phyloP scores from a whole-genome alignment of 2,888 invertebrate genomes.

The Tubulanus polymorphus region DNA sequence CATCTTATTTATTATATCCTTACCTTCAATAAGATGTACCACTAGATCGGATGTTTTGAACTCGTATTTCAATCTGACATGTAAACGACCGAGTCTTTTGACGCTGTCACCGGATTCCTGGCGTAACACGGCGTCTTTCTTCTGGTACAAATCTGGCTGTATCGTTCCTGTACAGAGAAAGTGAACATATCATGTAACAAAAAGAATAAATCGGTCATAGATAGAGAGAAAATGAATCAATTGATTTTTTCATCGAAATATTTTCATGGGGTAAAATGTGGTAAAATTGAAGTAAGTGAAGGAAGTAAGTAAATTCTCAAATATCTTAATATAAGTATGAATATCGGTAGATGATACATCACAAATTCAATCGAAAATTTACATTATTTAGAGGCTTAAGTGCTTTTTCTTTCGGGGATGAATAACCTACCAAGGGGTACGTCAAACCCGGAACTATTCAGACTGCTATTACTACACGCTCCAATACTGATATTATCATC shows the following conservation, averaged over 20 bases:
- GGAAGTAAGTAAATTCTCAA: no score
- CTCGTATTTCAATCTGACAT: slow-evolving; percentile 81
- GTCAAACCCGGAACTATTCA: slow-evolving; percentile 38
- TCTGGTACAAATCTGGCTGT: slow-evolving; percentile 80
- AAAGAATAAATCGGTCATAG: not conserved
- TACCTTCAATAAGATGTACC: slow-evolving; percentile 88
- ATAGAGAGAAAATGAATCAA: no score
- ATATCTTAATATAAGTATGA: not conserved
- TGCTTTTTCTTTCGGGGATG: not conserved
- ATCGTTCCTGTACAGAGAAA: slow-evolving; percentile 63
- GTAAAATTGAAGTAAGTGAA: no score
- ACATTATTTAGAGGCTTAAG: no score
- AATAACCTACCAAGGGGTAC: slow-evolving; percentile 34
- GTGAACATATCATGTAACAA: not conserved
- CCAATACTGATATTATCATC: slow-evolving; percentile 43
- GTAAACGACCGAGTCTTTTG: slow-evolving; percentile 71
- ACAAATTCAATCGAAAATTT: no score
- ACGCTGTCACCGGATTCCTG: slow-evolving; percentile 62
- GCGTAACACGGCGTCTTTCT: slow-evolving; percentile 49
- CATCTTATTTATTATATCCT: not conserved
- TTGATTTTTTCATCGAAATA: no score
- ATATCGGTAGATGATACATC: not conserved
- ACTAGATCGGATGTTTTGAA: slow-evolving; percentile 84
- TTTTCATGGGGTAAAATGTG: no score
- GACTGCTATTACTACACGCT: slow-evolving; percentile 39